Evolutionary conservation across 2,888 invertebrate species (phyloP).

Genomic region (Agrypnus murinus): DNA sequence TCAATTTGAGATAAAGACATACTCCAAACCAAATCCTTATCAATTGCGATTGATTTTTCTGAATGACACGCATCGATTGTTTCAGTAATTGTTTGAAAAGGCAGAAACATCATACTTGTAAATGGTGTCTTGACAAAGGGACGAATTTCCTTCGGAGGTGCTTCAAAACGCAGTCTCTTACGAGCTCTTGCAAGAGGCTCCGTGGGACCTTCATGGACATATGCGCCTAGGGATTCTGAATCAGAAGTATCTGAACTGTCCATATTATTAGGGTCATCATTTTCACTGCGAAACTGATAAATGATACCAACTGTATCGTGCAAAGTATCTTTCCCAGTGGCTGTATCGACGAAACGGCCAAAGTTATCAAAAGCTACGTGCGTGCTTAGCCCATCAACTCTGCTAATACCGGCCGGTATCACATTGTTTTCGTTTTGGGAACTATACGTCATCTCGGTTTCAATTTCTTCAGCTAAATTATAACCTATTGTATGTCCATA

Average conservation of each 20-base stretch:
- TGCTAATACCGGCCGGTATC: conserved; percentile 59
- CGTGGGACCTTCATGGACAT: background rate
- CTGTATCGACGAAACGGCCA: conserved; percentile 58
- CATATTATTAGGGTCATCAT: conserved; percentile 13
- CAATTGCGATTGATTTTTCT: conserved; percentile 53
- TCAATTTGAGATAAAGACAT: conserved; percentile 52
- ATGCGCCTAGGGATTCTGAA: too few species aligned
- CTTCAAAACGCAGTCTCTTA: conserved; percentile 56
- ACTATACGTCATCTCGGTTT: conserved; percentile 57
- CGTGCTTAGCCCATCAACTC: conserved; percentile 54
- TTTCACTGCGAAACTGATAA: conserved; percentile 58
- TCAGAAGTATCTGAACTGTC: conserved; percentile 29
- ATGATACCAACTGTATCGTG: too few species aligned
- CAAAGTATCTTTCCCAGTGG: too few species aligned
- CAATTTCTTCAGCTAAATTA: conserved; percentile 63
- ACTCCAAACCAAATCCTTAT: conserved; percentile 59
- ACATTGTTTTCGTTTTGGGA: too few species aligned
- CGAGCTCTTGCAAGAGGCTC: conserved; percentile 22
- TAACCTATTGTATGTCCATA: too few species aligned
- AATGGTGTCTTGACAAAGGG: conserved; percentile 47
- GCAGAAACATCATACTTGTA: conserved; percentile 50
- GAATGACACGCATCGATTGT: too few species aligned
- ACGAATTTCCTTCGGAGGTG: conserved; percentile 54
- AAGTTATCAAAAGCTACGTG: conserved; percentile 63
- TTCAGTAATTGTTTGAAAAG: conserved; percentile 45